A percentile compares a stretch with the other conserved stretches of the same genome.
Conservation (phyloP, 1,140 invertebrate species). For the Solenopsis fugax region DNA sequence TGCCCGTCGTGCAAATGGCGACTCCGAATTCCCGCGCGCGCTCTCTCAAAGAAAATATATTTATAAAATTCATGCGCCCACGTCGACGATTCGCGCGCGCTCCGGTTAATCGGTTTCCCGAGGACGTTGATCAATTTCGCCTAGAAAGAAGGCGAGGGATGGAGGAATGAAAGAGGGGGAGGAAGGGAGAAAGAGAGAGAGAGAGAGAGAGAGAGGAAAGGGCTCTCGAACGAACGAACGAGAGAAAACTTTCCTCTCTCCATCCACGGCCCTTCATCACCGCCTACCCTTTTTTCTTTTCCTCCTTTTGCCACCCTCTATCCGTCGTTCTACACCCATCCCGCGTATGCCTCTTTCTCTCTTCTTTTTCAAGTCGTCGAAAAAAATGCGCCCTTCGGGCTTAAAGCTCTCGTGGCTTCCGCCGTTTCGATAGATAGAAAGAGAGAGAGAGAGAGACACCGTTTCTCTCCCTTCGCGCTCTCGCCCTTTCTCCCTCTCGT, state of each 20-base stretch:
- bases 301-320: conserved; percentile 31
- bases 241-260: conserved; percentile 36
- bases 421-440: conserved; percentile 65
- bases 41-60: conserved; percentile 73
- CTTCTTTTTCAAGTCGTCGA: conserved; percentile 65
- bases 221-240: conserved; percentile 30
- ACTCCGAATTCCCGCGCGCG: conserved; percentile 47
- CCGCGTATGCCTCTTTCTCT: conserved; percentile 1
- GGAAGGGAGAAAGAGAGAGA: conserved; percentile 4
- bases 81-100: conserved; percentile 61
- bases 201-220: neutral
- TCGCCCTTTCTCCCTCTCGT: neutral
- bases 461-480: conserved; percentile 1
- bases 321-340: conserved; percentile 36
- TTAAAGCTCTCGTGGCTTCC: conserved; percentile 72
- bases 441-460: neutral
- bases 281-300: conserved; percentile 59
- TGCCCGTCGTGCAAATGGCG: conserved; percentile 50
- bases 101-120: conserved; percentile 75
- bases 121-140: conserved; percentile 77
- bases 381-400: conserved; percentile 75
- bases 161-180: conserved; percentile 21
- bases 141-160: conserved; percentile 56
- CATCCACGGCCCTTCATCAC: conserved; percentile 68
- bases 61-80: conserved; percentile 74